Conservation (phyloP, 2,888 invertebrate genomes). For the Drosophila suboccidentalis region DNA sequence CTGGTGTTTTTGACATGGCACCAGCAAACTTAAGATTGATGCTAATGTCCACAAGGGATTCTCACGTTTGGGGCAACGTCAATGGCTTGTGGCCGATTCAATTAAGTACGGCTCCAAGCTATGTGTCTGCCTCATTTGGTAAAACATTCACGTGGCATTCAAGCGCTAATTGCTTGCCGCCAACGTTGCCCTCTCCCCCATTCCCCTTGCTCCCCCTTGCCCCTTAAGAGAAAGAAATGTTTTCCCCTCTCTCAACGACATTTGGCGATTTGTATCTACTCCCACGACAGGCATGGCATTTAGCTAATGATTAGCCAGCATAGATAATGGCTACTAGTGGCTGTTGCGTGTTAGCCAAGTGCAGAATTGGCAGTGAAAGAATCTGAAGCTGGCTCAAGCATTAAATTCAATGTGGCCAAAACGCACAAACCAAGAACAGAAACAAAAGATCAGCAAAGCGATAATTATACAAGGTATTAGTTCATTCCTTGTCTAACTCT, state of each 20-base stretch:
- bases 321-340: conserved; percentile 50
- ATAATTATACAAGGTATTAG: conserved; percentile 80
- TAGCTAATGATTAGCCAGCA: conserved; percentile 70
- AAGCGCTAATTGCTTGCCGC: conserved; percentile 67
- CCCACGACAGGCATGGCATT: conserved; percentile 66
- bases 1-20: conserved; percentile 39
- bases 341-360: conserved; percentile 67
- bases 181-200: background rate
- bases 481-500: conserved; percentile 39
- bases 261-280: conserved; percentile 61
- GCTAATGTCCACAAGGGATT: conserved; percentile 52
- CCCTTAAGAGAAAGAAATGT: background rate
- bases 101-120: conserved; percentile 56
- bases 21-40: conserved; percentile 52
- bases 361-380: conserved; percentile 39
- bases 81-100: conserved; percentile 65
- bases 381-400: conserved; percentile 41
- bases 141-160: conserved; percentile 65
- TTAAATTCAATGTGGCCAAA: conserved; percentile 66
- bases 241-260: conserved; percentile 12
- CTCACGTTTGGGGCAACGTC: conserved; percentile 62
- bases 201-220: background rate
- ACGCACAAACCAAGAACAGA: conserved; percentile 47
- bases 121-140: conserved; percentile 57
- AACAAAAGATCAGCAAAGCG: conserved; percentile 75